These are phyloP conservation scores for Nymphalis polychloros DNA, from an alignment of 2,888 invertebrate genomes.

Conservation along the genomic window DNA sequence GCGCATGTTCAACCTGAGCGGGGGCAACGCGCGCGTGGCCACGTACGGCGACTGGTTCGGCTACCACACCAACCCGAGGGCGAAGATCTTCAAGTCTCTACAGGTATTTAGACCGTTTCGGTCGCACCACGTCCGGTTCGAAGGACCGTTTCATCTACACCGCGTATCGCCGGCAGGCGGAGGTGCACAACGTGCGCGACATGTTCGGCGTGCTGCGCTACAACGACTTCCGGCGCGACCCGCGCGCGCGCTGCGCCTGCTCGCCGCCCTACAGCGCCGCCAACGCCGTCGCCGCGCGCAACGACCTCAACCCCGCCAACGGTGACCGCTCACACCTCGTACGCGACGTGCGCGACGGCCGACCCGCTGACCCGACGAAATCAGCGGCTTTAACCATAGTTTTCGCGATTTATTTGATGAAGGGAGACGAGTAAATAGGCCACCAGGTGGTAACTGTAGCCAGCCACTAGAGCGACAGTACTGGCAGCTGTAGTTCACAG, in stretches of 20 bases:
- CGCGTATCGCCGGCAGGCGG: conserved; percentile 57
- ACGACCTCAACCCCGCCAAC: conserved; percentile 86
- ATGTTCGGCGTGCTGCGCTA: conserved; percentile 84
- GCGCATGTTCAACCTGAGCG: conserved; percentile 83
- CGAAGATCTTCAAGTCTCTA: conserved; percentile 77
- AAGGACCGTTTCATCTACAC: neutral
- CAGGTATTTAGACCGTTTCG: conserved; percentile 28
- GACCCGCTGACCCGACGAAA: too few relatives aligned
- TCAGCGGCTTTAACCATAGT: too few relatives aligned
- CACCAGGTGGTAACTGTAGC: too few relatives aligned
- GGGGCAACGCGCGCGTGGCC: conserved; percentile 78
- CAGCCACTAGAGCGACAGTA: too few relatives aligned
- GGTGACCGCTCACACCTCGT: conserved; percentile 77
- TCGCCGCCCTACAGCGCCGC: conserved; percentile 86
- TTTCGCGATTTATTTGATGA: neutral
- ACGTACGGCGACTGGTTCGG: conserved; percentile 82
- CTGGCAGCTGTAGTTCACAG: too few relatives aligned
- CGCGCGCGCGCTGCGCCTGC: conserved; percentile 85
- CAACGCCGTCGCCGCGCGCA: conserved; percentile 86
- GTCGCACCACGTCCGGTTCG: neutral
- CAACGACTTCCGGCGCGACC: conserved; percentile 87
- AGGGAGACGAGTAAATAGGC: too few relatives aligned
- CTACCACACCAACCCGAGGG: conserved; percentile 84
- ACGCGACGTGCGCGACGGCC: too few relatives aligned
- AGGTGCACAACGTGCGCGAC: conserved; percentile 78